Conservation (phyloP, 2,797 vertebrate species). For the Aratinga solstitialis region DNA sequence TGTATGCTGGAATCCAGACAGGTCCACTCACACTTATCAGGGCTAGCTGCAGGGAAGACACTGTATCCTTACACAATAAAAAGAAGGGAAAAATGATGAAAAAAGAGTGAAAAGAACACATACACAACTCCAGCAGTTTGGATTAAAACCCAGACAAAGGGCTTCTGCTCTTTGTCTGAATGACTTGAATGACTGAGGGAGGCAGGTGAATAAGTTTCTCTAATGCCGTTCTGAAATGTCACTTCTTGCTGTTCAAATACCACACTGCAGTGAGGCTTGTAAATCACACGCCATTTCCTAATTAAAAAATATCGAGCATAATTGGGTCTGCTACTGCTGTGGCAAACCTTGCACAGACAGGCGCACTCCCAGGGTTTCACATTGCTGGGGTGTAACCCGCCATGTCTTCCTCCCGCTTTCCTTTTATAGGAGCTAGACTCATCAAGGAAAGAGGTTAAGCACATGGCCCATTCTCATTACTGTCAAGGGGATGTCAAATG, state of each 20-base stretch:
- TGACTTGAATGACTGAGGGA: neutral
- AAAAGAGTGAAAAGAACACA: neutral
- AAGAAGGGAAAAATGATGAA: neutral
- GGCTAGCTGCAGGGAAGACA: neutral
- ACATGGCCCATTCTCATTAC: neutral
- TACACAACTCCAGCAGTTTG: neutral
- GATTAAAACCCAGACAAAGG: neutral
- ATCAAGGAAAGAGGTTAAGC: neutral
- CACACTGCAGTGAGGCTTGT: neutral
- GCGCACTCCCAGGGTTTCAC: neutral
- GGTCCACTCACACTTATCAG: neutral
- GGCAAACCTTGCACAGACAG: neutral
- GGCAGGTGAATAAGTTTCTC: neutral
- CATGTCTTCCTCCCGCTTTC: neutral
- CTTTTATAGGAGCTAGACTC: neutral
- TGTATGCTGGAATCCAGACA: neutral
- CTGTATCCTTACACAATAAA: neutral
- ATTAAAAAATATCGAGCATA: neutral
- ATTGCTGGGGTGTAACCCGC: neutral
- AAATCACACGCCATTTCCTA: neutral
- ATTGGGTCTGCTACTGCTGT: neutral
- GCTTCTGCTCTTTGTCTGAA: neutral
- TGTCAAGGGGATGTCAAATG: neutral
- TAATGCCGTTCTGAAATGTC: neutral
- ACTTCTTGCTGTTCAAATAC: slow-evolving; percentile 18